These are phyloP conservation scores for Beroe forskalii DNA, from an alignment of 37 sponge, comb jelly and placozoan species.

Conservation along the genomic window DNA sequence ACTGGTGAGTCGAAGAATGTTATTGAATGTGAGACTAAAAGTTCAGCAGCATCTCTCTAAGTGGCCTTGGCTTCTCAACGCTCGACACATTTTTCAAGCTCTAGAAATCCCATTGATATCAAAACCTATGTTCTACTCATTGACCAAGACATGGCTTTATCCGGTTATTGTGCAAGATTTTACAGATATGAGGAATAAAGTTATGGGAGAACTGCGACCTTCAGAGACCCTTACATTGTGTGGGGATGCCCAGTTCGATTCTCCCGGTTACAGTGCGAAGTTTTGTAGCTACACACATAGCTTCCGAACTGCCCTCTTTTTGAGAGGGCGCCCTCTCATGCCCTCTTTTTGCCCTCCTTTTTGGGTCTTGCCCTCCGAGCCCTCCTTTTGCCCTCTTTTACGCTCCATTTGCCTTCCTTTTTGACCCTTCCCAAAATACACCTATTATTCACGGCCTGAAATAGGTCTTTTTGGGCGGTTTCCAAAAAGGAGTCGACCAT, in stretches of 20 bases:
- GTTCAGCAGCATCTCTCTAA: no score
- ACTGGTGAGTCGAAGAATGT: neutral
- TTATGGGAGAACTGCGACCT: neutral
- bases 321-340: no score
- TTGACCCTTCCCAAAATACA: no score
- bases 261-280: slow-evolving; percentile 3
- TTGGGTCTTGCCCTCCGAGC: no score
- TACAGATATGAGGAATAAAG: neutral
- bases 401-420: no score
- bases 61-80: neutral
- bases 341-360: no score
- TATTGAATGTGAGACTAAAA: neutral
- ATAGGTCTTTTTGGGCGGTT: no score
- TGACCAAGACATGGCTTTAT: neutral
- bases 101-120: neutral
- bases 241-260: neutral
- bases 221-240: neutral
- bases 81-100: neutral
- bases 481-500: no score
- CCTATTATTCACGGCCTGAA: no score
- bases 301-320: no score
- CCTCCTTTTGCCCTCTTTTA: no score
- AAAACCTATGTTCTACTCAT: neutral
- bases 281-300: slow-evolving; percentile 11
- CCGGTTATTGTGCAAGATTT: neutral